phyloP scores from a whole-genome alignment of 2,797 vertebrate species.

The Meriones psammophilus region DNA sequence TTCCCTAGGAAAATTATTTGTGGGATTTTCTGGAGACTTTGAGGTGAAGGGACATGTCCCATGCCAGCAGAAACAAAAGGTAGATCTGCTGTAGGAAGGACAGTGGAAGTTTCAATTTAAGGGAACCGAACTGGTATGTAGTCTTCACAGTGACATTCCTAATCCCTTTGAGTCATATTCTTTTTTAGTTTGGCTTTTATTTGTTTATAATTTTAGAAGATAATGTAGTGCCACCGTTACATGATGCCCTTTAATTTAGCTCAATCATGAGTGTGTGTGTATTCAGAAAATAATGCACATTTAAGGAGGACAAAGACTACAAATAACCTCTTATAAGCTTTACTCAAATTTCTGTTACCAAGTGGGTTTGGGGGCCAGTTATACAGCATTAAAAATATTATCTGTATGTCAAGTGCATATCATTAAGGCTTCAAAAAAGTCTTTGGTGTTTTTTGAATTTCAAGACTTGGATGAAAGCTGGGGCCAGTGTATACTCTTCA shows the following conservation, averaged over 20 bases:
- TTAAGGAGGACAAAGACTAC: slow-evolving; percentile 3
- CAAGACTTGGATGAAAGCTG: not conserved
- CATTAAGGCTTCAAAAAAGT: slow-evolving; percentile 15
- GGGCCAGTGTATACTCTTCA: not conserved
- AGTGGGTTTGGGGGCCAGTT: slow-evolving; percentile 21
- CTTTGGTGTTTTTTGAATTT: slow-evolving; percentile 35
- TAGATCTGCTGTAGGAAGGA: slow-evolving; percentile 37
- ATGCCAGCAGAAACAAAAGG: slow-evolving; percentile 40
- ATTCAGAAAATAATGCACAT: not conserved
- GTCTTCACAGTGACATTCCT: slow-evolving; percentile 36
- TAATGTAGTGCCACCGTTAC: not conserved
- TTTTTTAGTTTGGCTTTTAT: slow-evolving; percentile 54
- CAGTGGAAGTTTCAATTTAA: not conserved
- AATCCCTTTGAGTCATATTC: not conserved
- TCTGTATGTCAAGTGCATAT: not conserved
- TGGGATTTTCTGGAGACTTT: slow-evolving; percentile 51
- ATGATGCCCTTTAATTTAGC: slow-evolving; percentile 41
- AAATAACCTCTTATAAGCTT: slow-evolving; percentile 5
- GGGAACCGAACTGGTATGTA: not conserved
- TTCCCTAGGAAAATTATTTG: slow-evolving; percentile 62
- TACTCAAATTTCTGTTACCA: slow-evolving; percentile 29
- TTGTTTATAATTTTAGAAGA: slow-evolving; percentile 60
- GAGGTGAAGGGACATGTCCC: slow-evolving; percentile 40
- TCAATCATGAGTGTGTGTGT: not conserved
- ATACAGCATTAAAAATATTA: slow-evolving; percentile 9